Conservation (phyloP, 2,113 vertebrate genomes). For the Apistogramma diplotaenia region DNA sequence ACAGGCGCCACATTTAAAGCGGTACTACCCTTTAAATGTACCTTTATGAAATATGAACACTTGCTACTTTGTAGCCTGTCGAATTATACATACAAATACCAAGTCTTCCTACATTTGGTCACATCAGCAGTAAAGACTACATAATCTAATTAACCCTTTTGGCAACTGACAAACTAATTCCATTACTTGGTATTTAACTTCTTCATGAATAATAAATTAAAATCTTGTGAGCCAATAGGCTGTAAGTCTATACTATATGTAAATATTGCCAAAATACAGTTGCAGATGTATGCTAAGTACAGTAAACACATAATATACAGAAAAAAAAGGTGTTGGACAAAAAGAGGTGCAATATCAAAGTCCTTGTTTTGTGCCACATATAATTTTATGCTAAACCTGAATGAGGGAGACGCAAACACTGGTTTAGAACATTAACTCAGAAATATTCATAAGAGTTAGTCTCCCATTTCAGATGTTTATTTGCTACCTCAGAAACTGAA, state of each 20-base stretch:
- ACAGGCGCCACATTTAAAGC: neutral
- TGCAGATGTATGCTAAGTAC: conserved; percentile 61
- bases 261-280: conserved; percentile 33
- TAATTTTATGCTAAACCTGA: conserved; percentile 63
- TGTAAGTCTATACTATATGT: neutral
- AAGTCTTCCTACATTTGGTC: conserved; percentile 14
- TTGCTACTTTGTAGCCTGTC: conserved; percentile 31
- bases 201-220: conserved; percentile 29
- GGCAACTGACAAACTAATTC: conserved; percentile 57
- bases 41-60: neutral
- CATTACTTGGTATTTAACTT: conserved; percentile 59
- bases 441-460: conserved; percentile 59
- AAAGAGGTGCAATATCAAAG: conserved; percentile 50
- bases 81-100: conserved; percentile 1
- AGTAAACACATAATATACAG: conserved; percentile 31
- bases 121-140: neutral
- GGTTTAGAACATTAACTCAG: conserved; percentile 42
- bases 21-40: neutral
- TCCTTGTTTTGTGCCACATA: conserved; percentile 42
- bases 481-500: conserved; percentile 40
- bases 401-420: conserved; percentile 21
- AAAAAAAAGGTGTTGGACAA: conserved; percentile 18
- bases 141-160: conserved; percentile 47
- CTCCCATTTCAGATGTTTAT: conserved; percentile 62
- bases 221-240: conserved; percentile 34